Conservation (phyloP, 2,888 invertebrate genomes). For the Enchytraeus crypticus region DNA sequence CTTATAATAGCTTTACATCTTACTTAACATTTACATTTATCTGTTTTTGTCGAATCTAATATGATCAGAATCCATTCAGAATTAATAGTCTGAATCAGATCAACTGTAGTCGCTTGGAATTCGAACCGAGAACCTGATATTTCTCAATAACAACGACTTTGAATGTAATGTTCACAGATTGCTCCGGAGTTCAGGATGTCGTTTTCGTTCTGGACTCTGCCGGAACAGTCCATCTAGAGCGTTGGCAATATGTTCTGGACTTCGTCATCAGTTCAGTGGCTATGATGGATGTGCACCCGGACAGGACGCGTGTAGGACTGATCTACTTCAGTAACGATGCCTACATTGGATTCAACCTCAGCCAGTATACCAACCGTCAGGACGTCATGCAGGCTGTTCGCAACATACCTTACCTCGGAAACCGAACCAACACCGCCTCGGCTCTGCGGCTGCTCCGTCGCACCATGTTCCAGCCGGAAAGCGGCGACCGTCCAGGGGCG, state of each 20-base stretch:
- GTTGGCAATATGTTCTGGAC: constrained; percentile 15
- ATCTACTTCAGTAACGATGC: constrained; percentile 24
- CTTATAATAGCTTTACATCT: neutral
- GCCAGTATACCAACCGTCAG: constrained; percentile 29
- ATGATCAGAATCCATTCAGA: no score
- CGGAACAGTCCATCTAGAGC: constrained; percentile 21
- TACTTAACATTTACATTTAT: neutral
- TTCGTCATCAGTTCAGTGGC: constrained; percentile 19
- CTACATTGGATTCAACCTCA: constrained; percentile 36
- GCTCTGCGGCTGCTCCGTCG: constrained; percentile 26
- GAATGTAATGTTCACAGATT: constrained; percentile 18
- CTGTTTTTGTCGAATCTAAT: no score
- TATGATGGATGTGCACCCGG: constrained; percentile 17
- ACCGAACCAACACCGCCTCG: constrained; percentile 40
- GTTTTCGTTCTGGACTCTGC: constrained; percentile 19
- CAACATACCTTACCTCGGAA: constrained; percentile 31
- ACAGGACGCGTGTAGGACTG: constrained; percentile 20
- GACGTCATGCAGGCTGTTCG: constrained; percentile 36
- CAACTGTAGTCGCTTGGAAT: no score
- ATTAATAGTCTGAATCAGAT: no score
- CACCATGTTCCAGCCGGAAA: constrained; percentile 10
- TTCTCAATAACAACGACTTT: no score
- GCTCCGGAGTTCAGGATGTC: constrained; percentile 18
- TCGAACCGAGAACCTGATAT: no score
- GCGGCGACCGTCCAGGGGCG: constrained; percentile 38